Evolutionary conservation across 2,113 vertebrate genomes (phyloP).

Genomic region (Piprites chloris): DNA sequence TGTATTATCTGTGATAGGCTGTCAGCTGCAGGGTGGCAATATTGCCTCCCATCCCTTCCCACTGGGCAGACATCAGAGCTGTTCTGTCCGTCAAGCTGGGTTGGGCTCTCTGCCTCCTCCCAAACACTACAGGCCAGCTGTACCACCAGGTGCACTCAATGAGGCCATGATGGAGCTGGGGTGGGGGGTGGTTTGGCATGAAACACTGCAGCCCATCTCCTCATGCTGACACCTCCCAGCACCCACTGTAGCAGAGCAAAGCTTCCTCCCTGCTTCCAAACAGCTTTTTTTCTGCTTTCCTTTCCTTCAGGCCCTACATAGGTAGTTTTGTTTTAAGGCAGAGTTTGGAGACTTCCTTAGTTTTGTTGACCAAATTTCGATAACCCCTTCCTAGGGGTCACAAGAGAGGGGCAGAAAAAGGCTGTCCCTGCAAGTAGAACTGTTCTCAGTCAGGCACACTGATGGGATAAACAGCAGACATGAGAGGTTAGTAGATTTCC

Average conservation of each 20-base stretch:
- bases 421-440: not conserved
- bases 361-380: not conserved
- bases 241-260: not conserved
- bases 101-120: not conserved
- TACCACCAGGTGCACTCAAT: not conserved
- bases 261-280: not conserved
- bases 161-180: not conserved
- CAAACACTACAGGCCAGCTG: not conserved
- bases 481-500: not conserved
- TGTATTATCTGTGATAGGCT: not conserved
- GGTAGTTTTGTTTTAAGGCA: not conserved
- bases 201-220: not conserved
- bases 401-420: not conserved
- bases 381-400: not conserved
- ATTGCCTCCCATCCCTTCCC: not conserved
- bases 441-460: not conserved
- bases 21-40: not conserved
- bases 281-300: not conserved
- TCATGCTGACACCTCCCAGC: rapidly evolving
- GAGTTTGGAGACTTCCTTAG: not conserved
- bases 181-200: not conserved
- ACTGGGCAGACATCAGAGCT: not conserved
- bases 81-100: not conserved
- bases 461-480: not conserved
- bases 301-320: not conserved